A percentile compares a stretch with the other conserved stretches of the same genome.
Conservation (phyloP, 2,113 vertebrate genomes). For the Pelmatolapia mariae region DNA sequence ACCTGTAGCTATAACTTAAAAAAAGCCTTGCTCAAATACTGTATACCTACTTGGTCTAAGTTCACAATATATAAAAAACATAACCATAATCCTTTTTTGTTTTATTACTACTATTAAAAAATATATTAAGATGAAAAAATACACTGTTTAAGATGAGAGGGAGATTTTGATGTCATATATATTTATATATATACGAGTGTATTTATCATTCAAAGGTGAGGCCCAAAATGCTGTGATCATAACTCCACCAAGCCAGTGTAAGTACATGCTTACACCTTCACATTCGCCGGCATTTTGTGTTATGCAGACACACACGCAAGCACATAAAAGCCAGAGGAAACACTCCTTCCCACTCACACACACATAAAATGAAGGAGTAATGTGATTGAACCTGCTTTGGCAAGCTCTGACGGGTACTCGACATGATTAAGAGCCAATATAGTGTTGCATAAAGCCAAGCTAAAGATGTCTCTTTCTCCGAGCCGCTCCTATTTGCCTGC, state of each 20-base stretch:
- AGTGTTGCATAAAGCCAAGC: slow-evolving; percentile 57
- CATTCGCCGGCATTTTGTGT: background rate
- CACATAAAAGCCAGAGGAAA: background rate
- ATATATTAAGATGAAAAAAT: background rate
- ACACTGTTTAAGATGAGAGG: background rate
- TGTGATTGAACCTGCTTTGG: slow-evolving; percentile 77
- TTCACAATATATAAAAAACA: background rate
- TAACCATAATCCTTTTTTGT: background rate
- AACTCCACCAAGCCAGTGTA: slow-evolving; percentile 4
- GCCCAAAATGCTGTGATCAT: background rate
- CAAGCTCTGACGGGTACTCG: slow-evolving; percentile 66
- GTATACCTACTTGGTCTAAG: background rate
- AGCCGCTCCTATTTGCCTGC: slow-evolving; percentile 57
- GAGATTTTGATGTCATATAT: background rate
- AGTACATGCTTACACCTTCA: slow-evolving; percentile 25
- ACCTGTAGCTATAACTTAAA: background rate
- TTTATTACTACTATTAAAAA: background rate
- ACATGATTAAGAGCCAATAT: slow-evolving; percentile 71
- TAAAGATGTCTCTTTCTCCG: slow-evolving; percentile 66
- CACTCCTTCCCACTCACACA: slow-evolving; percentile 12
- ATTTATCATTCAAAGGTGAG: background rate
- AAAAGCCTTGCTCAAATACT: background rate
- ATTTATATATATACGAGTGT: background rate
- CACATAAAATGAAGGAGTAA: slow-evolving; percentile 66
- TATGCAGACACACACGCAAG: background rate